Evolutionary conservation across 2,888 invertebrate species (phyloP), one percentile per base, ranked within the genome.

Genomic region (Clanis bilineata): DNA sequence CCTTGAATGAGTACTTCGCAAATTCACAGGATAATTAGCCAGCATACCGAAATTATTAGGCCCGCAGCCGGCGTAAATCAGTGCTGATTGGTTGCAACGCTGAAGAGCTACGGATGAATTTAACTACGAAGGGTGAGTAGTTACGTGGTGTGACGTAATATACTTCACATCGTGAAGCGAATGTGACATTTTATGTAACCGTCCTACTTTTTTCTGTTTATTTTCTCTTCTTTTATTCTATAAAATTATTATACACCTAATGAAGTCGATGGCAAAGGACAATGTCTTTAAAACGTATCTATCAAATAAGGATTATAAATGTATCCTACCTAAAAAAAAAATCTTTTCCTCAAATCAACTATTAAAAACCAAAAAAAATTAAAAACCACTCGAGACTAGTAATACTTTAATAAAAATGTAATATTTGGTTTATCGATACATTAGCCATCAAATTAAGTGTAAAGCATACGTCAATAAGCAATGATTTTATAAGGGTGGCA

Each of bases 21-120:
- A 84, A 89, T 91, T 90, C 86, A 68, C 91, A 90, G 91, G 90
- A 77, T 88, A 88, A 90, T 91, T 88, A 90, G 71, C 81, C 79
- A 74, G 82, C 86, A 89, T 90, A 83, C 90, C 90, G 76, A 85
- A 86, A 86, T 85, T 91, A 90, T 88, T 89, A 88, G 86, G 82
- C 82, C 75, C 76, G 80, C 80, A 82, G 79, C 80, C 82, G 81
- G 78, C 83, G 79, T 80, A 84, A 85, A 88, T 86, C 87, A 76
- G 76, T 77, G 76, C 82, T 88, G 88, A 90, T 90, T 89, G 86
- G 79, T 80, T 79, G 83, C 73, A 77, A 76, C 80, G 71, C 69
- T 86, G 79, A 88, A 88, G 88, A 87, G 87, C 85, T 76, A 84
- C 90, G 90, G 79, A 92, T 92, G 92, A 92, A 92, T 92, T 84